Base-by-base conservation (phyloP, 2,888 invertebrate species). In the Teinopalpus imperialis region DNA sequence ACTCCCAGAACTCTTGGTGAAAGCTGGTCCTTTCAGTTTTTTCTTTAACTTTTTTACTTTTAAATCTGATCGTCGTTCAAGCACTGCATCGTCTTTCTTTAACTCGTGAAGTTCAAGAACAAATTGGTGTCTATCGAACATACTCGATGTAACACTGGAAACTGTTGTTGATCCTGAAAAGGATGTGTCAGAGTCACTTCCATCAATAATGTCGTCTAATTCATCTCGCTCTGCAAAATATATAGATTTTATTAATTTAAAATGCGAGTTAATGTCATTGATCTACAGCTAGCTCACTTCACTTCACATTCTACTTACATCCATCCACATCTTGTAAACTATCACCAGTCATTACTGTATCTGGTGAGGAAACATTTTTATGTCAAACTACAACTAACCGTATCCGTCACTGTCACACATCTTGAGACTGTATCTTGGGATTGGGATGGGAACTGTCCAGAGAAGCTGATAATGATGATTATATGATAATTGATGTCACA, bases 31-130 rank as follows among this genome's bases (percentile, higher is more conserved):
- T 49, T 35, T 59, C 57, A 54, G 63, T 66, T 68, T 74, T 52
- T 66, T 81, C 41, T 58, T 71, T 4, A 56, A 55, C 44, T 65
- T 75, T 26, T 64, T 72, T 0, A 49, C 52, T 29, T 36, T 43
- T 7, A 21, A 24, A 14, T 46, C 39, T n/a, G 42, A 14, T 29
- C 41, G 27, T 9, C 23, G 46, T 23, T 60, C 56, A 1, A 57
- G 29, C 1, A 10, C 34, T 0, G 68, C 56, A 1, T 59, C 57
- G 43, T 74, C 72, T 50, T 67, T 75, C 18, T 60, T 61, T 16
- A 79, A 21, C 3, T 74, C 70, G 42, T 77, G 76, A 0, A 81
- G 57, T 12, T 81, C 74, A 12, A 79, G 57, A 1, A 81, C 59
- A 8, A 71, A 60, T 1, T 58, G 30, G 5, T 57, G 57, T 4